Evolutionary conservation across 2,113 vertebrate species (phyloP), one percentile per base, ranked within the genome.

Genomic region (Sigmodon hispidus): DNA sequence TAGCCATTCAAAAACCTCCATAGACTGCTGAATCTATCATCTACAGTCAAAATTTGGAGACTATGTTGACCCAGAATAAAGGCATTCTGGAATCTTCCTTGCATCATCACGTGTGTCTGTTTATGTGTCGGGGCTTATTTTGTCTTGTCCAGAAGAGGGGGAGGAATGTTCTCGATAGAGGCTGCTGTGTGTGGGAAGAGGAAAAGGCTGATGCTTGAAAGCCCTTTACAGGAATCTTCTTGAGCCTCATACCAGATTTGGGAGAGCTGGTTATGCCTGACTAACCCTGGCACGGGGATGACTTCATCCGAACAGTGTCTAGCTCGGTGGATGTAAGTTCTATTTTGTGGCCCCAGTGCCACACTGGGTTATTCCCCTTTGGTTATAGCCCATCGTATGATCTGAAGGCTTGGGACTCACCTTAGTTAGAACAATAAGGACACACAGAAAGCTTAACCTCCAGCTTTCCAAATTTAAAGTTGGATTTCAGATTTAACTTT

Each of bases 211-310:
- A 19, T 29, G 40, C 63, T 69, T 34, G 31, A 72, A 92, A 59
- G 76, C n/a, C 77, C 36, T 61, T 36, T 16, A 19, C 29, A 92
- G 48, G 92, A 85, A 96, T 88, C 83, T 77, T 34, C 65, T 81
- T 59, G 77, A 95, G 40, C 81, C 43, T 96, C 95, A 86, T 94
- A 65, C 76, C 91, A 86, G 76, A 63, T 43, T 86, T 75, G 24
- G 61, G 55, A 96, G 65, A 63, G 81, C 92, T 90, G 85, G 92
- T 94, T 88, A 45, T 21, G 94, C 88, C 85, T 85, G 92, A 59
- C 40, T 43, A 40, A 52, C 76, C 1, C 70, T 67, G 88, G 84
- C 81, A 67, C 21, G 31, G 22, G 34, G n/a, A 52, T 85, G 63
- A 69, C 6, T 45, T 52, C 76, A 88, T 87, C 85, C 43, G 36